phyloP scores from a whole-genome alignment of 2,888 invertebrate genomes.

The Andrena trimmerana region DNA sequence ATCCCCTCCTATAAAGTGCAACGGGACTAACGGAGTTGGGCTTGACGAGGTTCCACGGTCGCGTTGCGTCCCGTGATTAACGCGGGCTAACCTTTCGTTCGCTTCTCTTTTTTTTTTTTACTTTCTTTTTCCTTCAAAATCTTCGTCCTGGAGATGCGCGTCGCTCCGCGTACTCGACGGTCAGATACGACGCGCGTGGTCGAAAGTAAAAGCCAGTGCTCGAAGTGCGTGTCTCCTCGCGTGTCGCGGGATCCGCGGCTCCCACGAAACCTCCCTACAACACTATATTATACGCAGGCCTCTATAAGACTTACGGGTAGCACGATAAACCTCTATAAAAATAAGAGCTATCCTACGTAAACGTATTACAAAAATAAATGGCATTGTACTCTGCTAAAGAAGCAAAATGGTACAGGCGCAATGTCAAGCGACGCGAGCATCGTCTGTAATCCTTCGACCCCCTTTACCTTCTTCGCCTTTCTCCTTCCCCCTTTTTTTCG shows the following conservation, averaged over 20 bases:
- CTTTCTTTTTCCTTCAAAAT: neutral
- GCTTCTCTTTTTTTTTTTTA: neutral
- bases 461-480: neutral
- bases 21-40: conserved; percentile 19
- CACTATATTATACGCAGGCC: conserved; percentile 81
- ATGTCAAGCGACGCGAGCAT: conserved; percentile 82
- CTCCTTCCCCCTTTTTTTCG: neutral
- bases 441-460: conserved; percentile 54
- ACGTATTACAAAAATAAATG: conserved; percentile 85
- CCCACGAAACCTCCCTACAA: conserved; percentile 74
- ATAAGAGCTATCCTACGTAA: conserved; percentile 84
- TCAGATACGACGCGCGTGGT: conserved; percentile 8
- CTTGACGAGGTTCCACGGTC: neutral
- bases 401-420: conserved; percentile 85
- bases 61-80: neutral
- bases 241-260: conserved; percentile 63
- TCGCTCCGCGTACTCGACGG: neutral
- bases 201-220: conserved; percentile 67
- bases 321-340: conserved; percentile 83
- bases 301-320: conserved; percentile 84
- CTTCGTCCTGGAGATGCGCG: neutral
- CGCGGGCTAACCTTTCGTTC: neutral
- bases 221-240: conserved; percentile 67
- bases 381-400: conserved; percentile 85
- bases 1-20: neutral